Conservation (phyloP, 2,888 invertebrate genomes). For the Melieria picta region DNA sequence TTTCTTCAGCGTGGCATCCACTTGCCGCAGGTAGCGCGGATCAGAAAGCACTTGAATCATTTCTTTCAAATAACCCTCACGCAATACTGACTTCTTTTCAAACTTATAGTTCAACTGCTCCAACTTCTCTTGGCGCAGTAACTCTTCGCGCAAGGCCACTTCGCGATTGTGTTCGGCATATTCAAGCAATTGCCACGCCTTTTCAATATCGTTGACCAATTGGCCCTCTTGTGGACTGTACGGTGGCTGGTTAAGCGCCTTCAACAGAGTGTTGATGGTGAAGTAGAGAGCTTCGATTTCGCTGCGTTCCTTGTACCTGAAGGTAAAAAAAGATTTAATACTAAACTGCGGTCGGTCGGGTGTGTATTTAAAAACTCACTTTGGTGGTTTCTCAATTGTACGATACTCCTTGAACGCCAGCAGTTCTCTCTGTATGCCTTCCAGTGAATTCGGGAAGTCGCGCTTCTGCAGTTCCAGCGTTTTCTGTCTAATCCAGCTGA, state of each 20-base stretch:
- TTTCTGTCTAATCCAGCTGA: constrained; percentile 94
- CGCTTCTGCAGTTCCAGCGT: constrained; percentile 84
- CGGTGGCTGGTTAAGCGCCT: constrained; percentile 89
- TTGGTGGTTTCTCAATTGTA: constrained; percentile 97
- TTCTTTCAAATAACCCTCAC: constrained; percentile 95
- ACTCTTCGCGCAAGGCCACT: constrained; percentile 88
- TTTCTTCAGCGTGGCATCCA: constrained; percentile 97
- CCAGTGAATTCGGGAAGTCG: constrained; percentile 92
- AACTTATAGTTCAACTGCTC: constrained; percentile 97
- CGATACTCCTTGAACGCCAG: constrained; percentile 93
- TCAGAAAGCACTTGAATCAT: constrained; percentile 96
- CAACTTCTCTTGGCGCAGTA: constrained; percentile 89
- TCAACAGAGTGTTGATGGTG: constrained; percentile 94
- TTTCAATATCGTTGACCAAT: constrained; percentile 93
- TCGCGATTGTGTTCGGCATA: constrained; percentile 94
- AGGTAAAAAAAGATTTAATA: constrained; percentile 11
- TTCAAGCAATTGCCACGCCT: constrained; percentile 93
- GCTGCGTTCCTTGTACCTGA: constrained; percentile 92
- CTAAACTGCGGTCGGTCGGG: neutral
- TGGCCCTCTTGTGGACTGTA: constrained; percentile 90
- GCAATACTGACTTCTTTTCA: constrained; percentile 91
- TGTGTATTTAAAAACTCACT: constrained; percentile 69
- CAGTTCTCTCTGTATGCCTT: constrained; percentile 92
- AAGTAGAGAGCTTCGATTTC: constrained; percentile 97
- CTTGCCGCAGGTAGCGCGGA: constrained; percentile 89